These are phyloP conservation scores for Cephalopachus bancanus DNA, from an alignment of 2,797 vertebrate species.

Conservation along the genomic window DNA sequence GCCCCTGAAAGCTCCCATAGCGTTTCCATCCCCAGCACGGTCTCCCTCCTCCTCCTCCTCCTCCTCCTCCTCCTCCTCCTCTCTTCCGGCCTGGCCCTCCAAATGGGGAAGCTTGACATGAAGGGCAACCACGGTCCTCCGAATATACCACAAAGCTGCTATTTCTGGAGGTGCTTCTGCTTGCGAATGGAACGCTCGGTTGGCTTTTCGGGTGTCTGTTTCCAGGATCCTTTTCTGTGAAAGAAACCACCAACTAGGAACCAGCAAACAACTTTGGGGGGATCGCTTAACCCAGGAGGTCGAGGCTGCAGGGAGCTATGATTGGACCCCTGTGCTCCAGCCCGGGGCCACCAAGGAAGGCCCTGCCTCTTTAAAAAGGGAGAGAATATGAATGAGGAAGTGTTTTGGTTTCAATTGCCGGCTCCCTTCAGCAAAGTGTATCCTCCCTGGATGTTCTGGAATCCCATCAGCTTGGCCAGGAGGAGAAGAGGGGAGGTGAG, in stretches of 20 bases:
- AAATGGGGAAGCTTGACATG: not conserved
- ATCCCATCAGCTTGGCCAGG: not conserved
- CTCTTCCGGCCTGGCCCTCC: not conserved
- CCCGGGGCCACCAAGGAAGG: too few species aligned
- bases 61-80: not conserved
- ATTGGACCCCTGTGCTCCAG: not conserved
- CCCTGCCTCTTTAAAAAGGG: too few species aligned
- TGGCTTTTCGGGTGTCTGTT: not conserved
- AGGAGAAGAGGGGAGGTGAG: not conserved
- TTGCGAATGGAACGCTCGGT: not conserved
- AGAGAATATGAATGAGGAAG: not conserved
- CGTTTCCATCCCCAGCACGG: not conserved
- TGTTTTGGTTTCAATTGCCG: not conserved
- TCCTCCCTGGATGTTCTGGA: not conserved
- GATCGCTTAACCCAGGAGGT: accelerated
- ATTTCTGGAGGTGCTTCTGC: not conserved
- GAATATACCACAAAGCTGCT: not conserved
- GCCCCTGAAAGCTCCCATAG: not conserved
- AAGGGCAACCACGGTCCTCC: not conserved
- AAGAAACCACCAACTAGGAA: not conserved
- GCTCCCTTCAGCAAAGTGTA: not conserved
- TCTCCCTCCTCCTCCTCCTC: not conserved
- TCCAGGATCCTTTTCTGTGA: not conserved
- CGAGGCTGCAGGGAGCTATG: not conserved
- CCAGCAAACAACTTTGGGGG: not conserved